Conservation (phyloP, 1,140 invertebrate genomes). For the Lethocerus indicus region DNA sequence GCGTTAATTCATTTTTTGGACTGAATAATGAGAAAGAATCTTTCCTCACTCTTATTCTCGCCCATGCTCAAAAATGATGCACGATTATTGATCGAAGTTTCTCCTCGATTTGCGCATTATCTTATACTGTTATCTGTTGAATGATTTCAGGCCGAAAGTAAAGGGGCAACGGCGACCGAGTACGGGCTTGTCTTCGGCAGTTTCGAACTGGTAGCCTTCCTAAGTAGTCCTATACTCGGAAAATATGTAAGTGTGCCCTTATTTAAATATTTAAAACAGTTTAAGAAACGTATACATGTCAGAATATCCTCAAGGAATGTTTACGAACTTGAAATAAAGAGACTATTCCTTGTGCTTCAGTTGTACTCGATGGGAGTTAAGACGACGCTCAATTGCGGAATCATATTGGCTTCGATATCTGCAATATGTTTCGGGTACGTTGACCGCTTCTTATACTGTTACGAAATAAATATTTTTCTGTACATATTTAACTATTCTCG, state of each 20-base stretch:
- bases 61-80: no score
- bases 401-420: conserved; percentile 31
- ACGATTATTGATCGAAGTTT: no score
- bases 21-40: no score
- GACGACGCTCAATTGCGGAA: conserved; percentile 34
- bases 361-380: conserved; percentile 35
- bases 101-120: no score
- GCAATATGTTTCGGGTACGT: conserved; percentile 34
- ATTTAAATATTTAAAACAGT: background rate
- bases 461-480: no score
- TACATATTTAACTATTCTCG: no score
- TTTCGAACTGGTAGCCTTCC: conserved; percentile 40
- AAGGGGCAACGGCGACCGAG: conserved; percentile 35
- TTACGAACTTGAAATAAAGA: background rate
- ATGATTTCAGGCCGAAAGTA: conserved; percentile 27
- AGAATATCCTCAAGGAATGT: background rate
- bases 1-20: no score
- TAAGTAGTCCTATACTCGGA: conserved; percentile 38
- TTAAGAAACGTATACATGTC: background rate
- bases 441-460: no score
- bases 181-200: conserved; percentile 45
- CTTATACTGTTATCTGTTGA: no score
- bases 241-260: conserved; percentile 29
- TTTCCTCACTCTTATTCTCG: no score
- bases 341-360: background rate